A percentile compares a stretch with the other conserved stretches of the same genome.
Conservation (phyloP, 2,888 invertebrate species). For the Dimorphilus gyrociliatus region DNA sequence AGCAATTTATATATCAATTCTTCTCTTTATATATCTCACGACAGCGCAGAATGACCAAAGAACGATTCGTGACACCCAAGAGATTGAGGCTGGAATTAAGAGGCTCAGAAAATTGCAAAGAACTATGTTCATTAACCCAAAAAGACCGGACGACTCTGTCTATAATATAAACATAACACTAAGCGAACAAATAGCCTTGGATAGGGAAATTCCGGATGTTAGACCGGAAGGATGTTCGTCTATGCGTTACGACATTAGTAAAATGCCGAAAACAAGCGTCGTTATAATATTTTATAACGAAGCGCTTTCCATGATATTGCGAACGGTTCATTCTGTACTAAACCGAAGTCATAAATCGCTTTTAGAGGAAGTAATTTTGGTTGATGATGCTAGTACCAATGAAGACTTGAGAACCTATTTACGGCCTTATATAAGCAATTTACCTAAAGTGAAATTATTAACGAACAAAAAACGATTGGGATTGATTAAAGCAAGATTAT, state of each 20-base stretch:
- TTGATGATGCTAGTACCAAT: conserved; percentile 11
- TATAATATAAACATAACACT: conserved; percentile 11
- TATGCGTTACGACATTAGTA: conserved; percentile 6
- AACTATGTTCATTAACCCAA: conserved; percentile 7
- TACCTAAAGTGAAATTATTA: conserved; percentile 10
- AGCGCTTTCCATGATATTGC: conserved; percentile 2
- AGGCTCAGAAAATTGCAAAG: conserved; percentile 5
- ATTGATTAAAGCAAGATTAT: conserved; percentile 10
- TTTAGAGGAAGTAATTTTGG: conserved; percentile 10
- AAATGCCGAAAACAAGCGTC: conserved; percentile 10
- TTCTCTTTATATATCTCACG: too few relatives aligned
- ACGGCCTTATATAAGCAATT: conserved; percentile 6
- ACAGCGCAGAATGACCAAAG: too few relatives aligned
- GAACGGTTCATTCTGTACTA: conserved; percentile 11
- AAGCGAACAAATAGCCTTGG: conserved; percentile 8
- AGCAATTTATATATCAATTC: too few relatives aligned
- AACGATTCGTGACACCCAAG: too few relatives aligned
- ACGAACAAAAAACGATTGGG: conserved; percentile 9
- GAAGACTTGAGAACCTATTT: conserved; percentile 7
- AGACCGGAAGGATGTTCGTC: conserved; percentile 1
- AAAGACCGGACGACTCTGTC: conserved; percentile 5
- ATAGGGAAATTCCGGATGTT: conserved; percentile 3
- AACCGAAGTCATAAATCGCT: conserved; percentile 9
- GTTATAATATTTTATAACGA: conserved; percentile 6
- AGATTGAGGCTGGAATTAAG: too few relatives aligned